Percentiles rank a stretch among this genome's conserved stretches.
These are phyloP conservation scores for Adelges cooleyi DNA, from an alignment of 1,140 invertebrate genomes.

Conservation along the genomic window DNA sequence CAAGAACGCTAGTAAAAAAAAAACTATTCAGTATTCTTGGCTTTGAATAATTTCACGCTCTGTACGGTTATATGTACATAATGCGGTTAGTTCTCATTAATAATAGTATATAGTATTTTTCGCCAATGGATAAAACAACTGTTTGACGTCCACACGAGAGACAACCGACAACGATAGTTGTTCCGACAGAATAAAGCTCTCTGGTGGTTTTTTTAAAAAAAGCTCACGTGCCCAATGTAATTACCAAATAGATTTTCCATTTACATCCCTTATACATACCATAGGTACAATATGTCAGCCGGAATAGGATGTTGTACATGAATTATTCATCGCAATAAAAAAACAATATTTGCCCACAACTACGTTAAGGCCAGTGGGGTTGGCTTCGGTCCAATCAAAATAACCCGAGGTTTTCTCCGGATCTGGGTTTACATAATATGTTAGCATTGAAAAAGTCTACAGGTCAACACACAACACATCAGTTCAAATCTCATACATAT, in stretches of 20 bases:
- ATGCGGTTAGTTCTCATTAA: neutral
- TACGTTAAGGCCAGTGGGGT: no score
- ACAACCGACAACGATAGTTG: no score
- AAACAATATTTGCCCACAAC: constrained; percentile 10
- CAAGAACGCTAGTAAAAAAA: no score
- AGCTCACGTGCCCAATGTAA: constrained; percentile 1
- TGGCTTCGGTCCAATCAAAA: neutral
- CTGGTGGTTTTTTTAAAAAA: neutral
- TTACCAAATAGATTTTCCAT: constrained; percentile 18
- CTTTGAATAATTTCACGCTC: no score
- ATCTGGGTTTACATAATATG: neutral
- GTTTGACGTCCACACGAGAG: neutral
- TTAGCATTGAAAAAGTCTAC: constrained; percentile 3
- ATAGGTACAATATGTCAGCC: no score
- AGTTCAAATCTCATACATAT: no score
- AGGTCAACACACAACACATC: no score
- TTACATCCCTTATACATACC: constrained; percentile 1
- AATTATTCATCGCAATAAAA: constrained; percentile 3
- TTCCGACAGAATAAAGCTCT: neutral
- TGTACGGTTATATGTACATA: neutral
- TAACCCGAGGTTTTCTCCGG: neutral
- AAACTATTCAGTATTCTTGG: no score
- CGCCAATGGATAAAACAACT: neutral
- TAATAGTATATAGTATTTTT: constrained; percentile 2
- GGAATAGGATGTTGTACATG: no score